These are phyloP conservation scores for Channallabes apus DNA, from an alignment of 2,797 vertebrate genomes.

Conservation along the genomic window DNA sequence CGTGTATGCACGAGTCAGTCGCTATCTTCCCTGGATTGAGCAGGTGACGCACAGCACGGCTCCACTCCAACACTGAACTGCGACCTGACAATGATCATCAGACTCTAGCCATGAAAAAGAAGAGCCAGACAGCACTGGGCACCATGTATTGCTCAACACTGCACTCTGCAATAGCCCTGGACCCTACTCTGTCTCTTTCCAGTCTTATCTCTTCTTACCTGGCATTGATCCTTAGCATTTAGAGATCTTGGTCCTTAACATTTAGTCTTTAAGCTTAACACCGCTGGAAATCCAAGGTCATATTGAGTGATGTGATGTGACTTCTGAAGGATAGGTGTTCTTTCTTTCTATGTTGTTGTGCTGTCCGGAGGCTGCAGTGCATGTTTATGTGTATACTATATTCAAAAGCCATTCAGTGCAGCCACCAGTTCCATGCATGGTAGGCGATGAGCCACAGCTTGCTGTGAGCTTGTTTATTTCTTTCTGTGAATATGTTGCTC, in stretches of 20 bases:
- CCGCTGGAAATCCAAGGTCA: constrained; percentile 25
- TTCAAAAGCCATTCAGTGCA: constrained; percentile 58
- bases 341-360: constrained; percentile 41
- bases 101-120: constrained; percentile 35
- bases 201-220: constrained; percentile 35
- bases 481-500: constrained; percentile 26
- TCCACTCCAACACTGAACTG: constrained; percentile 56
- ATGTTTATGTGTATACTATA: constrained; percentile 57
- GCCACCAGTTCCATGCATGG: constrained; percentile 54
- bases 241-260: constrained; percentile 43
- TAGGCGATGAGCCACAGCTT: constrained; percentile 44
- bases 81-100: constrained; percentile 2
- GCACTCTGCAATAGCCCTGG: constrained; percentile 26
- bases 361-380: constrained; percentile 51
- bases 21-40: constrained; percentile 85
- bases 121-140: constrained; percentile 38
- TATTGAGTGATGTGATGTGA: constrained; percentile 33
- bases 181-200: constrained; percentile 10
- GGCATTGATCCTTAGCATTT: constrained; percentile 45
- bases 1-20: constrained; percentile 87
- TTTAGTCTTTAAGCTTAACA: constrained; percentile 37
- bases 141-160: constrained; percentile 21
- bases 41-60: constrained; percentile 69
- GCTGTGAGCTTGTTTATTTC: constrained; percentile 41
- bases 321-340: constrained; percentile 26